phyloP scores from a whole-genome alignment of 2,888 invertebrate genomes.

The Heteromyza rotundicornis region DNA sequence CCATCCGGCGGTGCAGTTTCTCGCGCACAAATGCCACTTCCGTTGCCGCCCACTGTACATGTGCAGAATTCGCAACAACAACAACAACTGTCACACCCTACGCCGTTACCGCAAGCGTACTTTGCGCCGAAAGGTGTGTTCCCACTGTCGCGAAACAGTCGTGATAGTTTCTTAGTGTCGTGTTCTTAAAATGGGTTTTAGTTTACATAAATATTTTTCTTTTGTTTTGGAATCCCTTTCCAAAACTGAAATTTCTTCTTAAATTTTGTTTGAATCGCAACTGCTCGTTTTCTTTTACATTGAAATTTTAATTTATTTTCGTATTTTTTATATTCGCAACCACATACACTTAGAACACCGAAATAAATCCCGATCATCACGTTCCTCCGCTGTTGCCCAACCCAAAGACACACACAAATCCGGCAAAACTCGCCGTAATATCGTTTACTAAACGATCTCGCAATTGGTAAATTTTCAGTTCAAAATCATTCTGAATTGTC shows the following conservation, averaged over 20 bases:
- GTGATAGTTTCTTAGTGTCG: not conserved
- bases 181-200: slow-evolving; percentile 15
- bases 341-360: slow-evolving; percentile 46
- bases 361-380: slow-evolving; percentile 57
- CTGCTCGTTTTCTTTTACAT: slow-evolving; percentile 35
- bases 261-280: slow-evolving; percentile 17
- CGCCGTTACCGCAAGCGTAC: slow-evolving; percentile 67
- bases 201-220: slow-evolving; percentile 19
- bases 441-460: slow-evolving; percentile 47
- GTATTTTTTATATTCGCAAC: slow-evolving; percentile 28
- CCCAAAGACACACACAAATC: slow-evolving; percentile 45
- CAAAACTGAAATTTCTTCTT: not conserved
- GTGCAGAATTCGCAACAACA: slow-evolving; percentile 36
- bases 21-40: slow-evolving; percentile 55
- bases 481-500: too few species aligned
- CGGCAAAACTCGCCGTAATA: slow-evolving; percentile 49
- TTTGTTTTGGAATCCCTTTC: slow-evolving; percentile 20
- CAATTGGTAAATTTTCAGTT: slow-evolving; percentile 18
- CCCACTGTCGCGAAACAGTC: slow-evolving; percentile 27
- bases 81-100: slow-evolving; percentile 43
- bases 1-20: slow-evolving; percentile 44
- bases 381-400: slow-evolving; percentile 46
- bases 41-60: slow-evolving; percentile 46
- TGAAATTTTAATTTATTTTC: slow-evolving; percentile 22
- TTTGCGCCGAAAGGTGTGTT: slow-evolving; percentile 74